These are phyloP conservation scores for Poecilia gillii DNA, from an alignment of 2,797 vertebrate species.

Conservation along the genomic window DNA sequence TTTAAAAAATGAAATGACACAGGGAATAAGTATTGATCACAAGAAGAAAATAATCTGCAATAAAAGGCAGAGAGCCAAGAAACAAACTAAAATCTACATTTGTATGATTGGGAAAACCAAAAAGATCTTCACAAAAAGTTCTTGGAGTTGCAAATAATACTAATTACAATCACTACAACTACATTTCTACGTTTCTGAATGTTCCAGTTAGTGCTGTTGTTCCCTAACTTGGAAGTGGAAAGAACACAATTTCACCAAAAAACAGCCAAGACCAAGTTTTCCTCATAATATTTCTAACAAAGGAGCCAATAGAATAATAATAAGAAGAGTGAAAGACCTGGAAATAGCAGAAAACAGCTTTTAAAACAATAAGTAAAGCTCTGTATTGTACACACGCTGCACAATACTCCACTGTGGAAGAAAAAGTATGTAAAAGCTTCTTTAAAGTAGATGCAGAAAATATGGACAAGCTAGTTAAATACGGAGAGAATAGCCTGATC, in stretches of 20 bases:
- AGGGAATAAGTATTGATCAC: background rate
- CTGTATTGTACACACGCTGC: background rate
- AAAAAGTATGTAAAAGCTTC: background rate
- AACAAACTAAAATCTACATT: background rate
- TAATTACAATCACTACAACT: background rate
- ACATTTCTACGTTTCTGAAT: background rate
- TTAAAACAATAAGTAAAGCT: background rate
- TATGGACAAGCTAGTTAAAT: background rate
- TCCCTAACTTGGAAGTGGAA: background rate
- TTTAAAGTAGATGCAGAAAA: background rate
- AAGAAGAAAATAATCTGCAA: background rate
- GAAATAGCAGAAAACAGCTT: background rate
- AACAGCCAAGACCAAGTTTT: background rate
- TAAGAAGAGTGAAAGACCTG: background rate
- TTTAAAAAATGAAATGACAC: background rate
- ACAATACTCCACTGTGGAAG: background rate
- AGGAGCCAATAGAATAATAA: background rate
- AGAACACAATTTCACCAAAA: background rate
- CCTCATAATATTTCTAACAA: background rate
- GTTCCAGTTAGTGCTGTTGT: background rate
- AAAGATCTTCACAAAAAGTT: background rate
- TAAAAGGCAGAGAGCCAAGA: background rate
- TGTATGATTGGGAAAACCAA: background rate
- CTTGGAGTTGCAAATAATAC: background rate
- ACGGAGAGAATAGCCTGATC: background rate